Base-by-base conservation (phyloP, 92 coral and sea anemone genomes). In the Siderastrea radians region DNA sequence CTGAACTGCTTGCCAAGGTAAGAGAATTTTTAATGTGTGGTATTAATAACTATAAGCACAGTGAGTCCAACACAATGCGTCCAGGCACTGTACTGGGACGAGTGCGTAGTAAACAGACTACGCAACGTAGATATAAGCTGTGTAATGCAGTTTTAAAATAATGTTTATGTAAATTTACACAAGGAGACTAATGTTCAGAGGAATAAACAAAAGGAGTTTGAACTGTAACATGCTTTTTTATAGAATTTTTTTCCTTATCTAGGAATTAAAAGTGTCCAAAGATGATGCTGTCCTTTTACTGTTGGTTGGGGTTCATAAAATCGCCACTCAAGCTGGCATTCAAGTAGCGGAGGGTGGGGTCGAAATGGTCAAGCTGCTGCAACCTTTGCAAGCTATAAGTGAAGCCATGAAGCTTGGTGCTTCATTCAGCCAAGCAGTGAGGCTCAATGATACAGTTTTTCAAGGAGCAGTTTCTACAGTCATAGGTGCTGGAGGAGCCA, bases 331-430 rank as follows among this genome's bases (percentile, higher is more conserved):
- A 70, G 49, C 51, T 26, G 75, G 75, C 50, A 38, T 70, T 26
- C 75, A 70, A 70, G 75, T 70, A 49, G 75, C 43, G 17, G 4
- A 38, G 16, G 75, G 75, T 26, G 2, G 7, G 0, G 75, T 70
- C 75, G 75, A 70, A 5, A 70, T 70, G 4, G 75, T 7, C 75
- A 70, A 7, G 43, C 15, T 70, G 26, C 75, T 70, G 5, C 54
- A 49, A 70, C 75, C 26, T 38, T 70, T 46, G 26, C 26, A 70
- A 38, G 54, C 75, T n/a, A 48, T 70, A 70, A 70, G 6, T 12
- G 75, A 70, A 2, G 51, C 75, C 75, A 70, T 70, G 53, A 70
- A 1, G 14, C 75, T 70, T 5, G 75, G 75, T 14, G 75, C 75
- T 38, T 70, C 75, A 13, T 70, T 70, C 6, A 0, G 49, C 15